Base-by-base conservation (phyloP, 2,888 invertebrate genomes). In the Eudiplozoon nipponicum region DNA sequence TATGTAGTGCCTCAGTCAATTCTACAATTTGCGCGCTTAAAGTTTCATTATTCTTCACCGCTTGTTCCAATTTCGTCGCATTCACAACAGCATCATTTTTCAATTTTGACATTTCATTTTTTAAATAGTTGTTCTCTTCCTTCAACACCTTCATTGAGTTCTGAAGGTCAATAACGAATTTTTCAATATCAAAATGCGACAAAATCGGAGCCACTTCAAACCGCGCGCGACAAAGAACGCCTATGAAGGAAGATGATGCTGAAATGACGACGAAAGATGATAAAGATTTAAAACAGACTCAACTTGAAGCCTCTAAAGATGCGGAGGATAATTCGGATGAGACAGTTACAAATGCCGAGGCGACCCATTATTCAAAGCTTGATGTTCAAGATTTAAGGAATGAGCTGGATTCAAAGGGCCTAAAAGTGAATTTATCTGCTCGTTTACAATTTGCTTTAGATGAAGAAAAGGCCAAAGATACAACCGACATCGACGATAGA, bases 371-470 rank as follows among this genome's bases (percentile, higher is more conserved):
- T 59, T 71, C 74, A 7, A 69, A 73, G 51, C 61, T 80, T 53
- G 77, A 80, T 60, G 67, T 74, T 20, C 76, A 73, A 57, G 66
- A 67, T 13, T 72, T 80, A 67, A 72, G 71, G 56, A 74, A 84
- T 19, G 69, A 68, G 52, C 62, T 74, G 39, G 74, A 70, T 54
- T 66, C 70, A 21, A 80, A 77, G 64, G 84, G 75, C 57, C 61
- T 78, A n/a, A 76, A 78, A 51, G 69, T 74, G 1, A 75, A 78
- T 54, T 63, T 78, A 42, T 65, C 72, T 31, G 74, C 77, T 17
- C 68, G 80, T 28, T 63, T 86, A 28, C 66, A 69, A 1, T 77
- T 81, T 60, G 67, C 71, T 9, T 52, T 78, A n/a, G 72, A 74
- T 54, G 77, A 78, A 57, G 50, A 54, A 36, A 60, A 59, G 40